phyloP scores from a whole-genome alignment of 2,113 vertebrate genomes.

The Gnathonemus echidnorhynchus region DNA sequence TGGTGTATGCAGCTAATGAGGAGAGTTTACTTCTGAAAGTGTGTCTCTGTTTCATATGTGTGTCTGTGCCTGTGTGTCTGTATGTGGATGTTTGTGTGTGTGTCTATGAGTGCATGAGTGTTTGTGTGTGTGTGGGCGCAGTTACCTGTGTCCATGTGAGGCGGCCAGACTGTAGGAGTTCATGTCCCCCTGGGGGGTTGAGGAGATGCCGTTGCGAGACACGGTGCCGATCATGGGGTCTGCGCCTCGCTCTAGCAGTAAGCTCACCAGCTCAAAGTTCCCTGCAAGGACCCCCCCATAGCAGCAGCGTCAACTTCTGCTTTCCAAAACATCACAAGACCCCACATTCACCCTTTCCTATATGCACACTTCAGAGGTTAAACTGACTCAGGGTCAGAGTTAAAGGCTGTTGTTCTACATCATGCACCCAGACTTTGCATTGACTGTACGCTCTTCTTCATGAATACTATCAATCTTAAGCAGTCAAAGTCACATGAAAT shows the following conservation, averaged over 20 bases:
- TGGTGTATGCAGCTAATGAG: neutral
- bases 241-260: slow-evolving; percentile 88
- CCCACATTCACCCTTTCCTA: neutral
- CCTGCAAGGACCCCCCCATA: slow-evolving; percentile 59
- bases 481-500: neutral
- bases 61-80: neutral
- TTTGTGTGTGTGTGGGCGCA: slow-evolving; percentile 10
- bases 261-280: slow-evolving; percentile 93
- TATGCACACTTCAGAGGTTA: neutral
- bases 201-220: slow-evolving; percentile 94
- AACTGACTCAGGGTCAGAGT: neutral
- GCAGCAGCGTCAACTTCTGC: neutral
- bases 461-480: neutral
- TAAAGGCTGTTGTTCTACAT: neutral
- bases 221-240: slow-evolving; percentile 95
- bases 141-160: slow-evolving; percentile 95
- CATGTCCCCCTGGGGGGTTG: slow-evolving; percentile 91
- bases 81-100: neutral
- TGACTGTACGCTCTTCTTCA: neutral
- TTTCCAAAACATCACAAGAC: neutral
- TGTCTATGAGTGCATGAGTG: neutral
- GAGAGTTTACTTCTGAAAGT: neutral
- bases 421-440: neutral
- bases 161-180: slow-evolving; percentile 98
- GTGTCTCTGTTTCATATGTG: neutral